Conservation (phyloP, 2,888 invertebrate species). For the Aethes cnicana region DNA sequence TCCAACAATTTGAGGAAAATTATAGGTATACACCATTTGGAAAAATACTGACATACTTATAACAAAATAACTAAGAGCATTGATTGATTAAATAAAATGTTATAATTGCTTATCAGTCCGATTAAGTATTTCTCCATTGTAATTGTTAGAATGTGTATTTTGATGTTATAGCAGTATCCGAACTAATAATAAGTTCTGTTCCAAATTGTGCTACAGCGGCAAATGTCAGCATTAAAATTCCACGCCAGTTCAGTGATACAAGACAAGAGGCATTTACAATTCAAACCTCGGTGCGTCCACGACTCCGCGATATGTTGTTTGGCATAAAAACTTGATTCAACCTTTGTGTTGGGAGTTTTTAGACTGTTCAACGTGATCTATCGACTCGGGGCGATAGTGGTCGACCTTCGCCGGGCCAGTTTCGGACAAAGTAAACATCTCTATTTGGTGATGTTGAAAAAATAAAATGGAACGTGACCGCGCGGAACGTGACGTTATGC, state of each 20-base stretch:
- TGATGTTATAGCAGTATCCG: too few species aligned
- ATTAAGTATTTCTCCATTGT: too few species aligned
- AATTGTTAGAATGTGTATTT: too few species aligned
- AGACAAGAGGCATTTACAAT: conserved; percentile 11
- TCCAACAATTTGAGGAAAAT: not conserved
- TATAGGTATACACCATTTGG: too few species aligned
- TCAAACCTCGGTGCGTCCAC: conserved; percentile 1
- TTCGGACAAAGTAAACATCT: conserved; percentile 58
- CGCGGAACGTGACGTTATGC: conserved; percentile 35
- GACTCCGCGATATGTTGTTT: conserved; percentile 12
- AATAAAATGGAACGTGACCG: conserved; percentile 51
- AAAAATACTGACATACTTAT: too few species aligned
- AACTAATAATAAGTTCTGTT: too few species aligned
- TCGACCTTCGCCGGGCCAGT: conserved; percentile 64
- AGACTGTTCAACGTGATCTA: conserved; percentile 22
- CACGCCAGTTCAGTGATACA: not conserved
- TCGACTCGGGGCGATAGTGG: conserved; percentile 40
- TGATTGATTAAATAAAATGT: too few species aligned
- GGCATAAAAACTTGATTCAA: conserved; percentile 21
- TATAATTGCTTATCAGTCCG: too few species aligned
- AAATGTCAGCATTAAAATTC: conserved; percentile 15
- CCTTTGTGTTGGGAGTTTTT: conserved; percentile 17
- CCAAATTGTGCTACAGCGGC: not conserved
- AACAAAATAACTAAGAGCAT: too few species aligned
- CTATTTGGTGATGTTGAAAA: conserved; percentile 57